phyloP scores from a whole-genome alignment of 1,140 invertebrate genomes.

The Stratiolaelaps scimitus region DNA sequence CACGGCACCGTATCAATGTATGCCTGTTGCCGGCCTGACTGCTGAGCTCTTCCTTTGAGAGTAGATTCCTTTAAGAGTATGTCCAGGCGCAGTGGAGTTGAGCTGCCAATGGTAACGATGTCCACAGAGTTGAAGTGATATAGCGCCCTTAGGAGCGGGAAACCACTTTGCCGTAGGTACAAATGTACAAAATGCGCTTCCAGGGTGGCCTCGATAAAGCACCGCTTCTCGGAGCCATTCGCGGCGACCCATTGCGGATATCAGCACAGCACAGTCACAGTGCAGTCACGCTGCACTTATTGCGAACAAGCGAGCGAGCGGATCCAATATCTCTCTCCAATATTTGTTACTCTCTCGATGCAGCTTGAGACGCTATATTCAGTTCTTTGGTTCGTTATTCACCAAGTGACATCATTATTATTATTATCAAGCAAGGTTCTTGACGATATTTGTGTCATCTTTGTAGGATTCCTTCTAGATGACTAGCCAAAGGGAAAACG shows the following conservation, averaged over 20 bases:
- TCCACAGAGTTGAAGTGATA: conserved; percentile 27
- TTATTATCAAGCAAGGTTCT: no score
- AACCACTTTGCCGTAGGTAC: conserved; percentile 29
- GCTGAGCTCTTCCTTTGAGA: not conserved
- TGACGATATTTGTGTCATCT: no score
- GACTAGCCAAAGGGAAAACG: no score
- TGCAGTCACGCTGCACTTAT: not conserved
- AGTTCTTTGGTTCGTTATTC: no score
- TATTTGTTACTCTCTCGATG: not conserved
- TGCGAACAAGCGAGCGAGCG: not conserved
- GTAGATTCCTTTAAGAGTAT: not conserved
- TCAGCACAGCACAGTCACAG: not conserved
- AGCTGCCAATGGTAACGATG: conserved; percentile 1
- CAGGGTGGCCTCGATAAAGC: not conserved
- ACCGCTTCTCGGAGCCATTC: not conserved
- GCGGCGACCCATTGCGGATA: not conserved
- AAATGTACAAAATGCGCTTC: conserved; percentile 13
- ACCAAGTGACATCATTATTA: no score
- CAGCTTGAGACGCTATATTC: no score
- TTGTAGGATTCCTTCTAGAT: no score
- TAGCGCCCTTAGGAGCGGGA: conserved; percentile 19
- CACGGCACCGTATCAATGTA: not conserved
- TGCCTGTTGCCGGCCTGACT: not conserved
- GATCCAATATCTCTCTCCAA: not conserved
- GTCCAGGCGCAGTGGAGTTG: not conserved